Evolutionary conservation across 2,113 vertebrate species (phyloP), one percentile per base, ranked within the genome.

Genomic region (Tachysurus vachellii): DNA sequence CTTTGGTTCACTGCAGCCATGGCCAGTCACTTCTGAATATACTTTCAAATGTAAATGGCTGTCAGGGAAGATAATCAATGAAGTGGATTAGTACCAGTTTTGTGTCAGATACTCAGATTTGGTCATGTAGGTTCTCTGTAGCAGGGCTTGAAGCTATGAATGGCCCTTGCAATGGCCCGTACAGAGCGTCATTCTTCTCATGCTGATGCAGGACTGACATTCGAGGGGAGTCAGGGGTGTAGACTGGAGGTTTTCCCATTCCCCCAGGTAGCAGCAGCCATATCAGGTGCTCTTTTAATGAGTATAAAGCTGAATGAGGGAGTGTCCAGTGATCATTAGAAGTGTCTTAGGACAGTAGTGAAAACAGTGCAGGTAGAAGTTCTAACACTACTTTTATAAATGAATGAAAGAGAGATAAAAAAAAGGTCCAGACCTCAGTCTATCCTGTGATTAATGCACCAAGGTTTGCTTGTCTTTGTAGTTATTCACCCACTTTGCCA

Each of bases 221-320:
- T 90, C 90, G 87, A 93, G 85, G 93, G 82, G 73, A 76, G 81
- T 42, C n/a, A 44, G 90, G 91, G 87, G 70, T 16, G 90, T 86
- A 87, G 91, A 86, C 90, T 89, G 90, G 94, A 94, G 95, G 94
- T 94, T 95, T 95, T 94, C 93, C 91, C 94, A 93, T 94, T 92
- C 94, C 93, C 87, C 88, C 92, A 91, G 88, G 92, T 92, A 91
- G 91, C 92, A 92, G 92, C 91, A 91, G 93, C 92, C 83, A 66
- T 95, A 95, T 95, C 93, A 77, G 93, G 93, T 95, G 94, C 93
- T 94, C 91, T 94, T 95, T 95, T 95, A 95, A 95, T 95, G 91
- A 75, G 89, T 92, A 91, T 93, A 92, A 93, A 92, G 92, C 89
- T 93, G 89, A 93, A 81, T 90, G 89, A 91, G 92, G 89, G 87